Conservation (phyloP, 2,797 vertebrate species). For the Pitangus sulphuratus region DNA sequence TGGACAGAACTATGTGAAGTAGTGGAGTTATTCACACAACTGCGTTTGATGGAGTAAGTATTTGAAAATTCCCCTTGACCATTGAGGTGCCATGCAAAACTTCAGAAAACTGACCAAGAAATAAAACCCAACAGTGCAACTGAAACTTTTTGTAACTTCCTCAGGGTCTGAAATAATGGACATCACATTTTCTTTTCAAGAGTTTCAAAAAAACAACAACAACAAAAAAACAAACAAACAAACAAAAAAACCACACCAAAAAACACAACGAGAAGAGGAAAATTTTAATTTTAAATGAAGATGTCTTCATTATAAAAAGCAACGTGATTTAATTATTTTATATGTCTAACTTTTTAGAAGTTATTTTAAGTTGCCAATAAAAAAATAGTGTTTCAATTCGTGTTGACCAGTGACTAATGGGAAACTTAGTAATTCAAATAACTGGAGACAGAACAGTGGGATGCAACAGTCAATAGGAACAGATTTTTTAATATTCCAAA, state of each 20-base stretch:
- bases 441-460: not conserved
- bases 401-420: not conserved
- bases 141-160: not conserved
- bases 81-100: not conserved
- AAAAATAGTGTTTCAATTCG: not conserved
- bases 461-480: not conserved
- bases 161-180: not conserved
- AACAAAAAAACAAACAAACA: too few species aligned
- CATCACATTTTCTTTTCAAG: not conserved
- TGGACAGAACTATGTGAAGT: not conserved
- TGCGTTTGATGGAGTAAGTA: not conserved
- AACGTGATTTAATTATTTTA: fast-evolving
- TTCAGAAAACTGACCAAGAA: not conserved
- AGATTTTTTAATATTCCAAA: not conserved
- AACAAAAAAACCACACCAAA: too few species aligned
- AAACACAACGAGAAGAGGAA: not conserved
- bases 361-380: not conserved
- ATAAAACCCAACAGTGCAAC: not conserved
- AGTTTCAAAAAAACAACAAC: not conserved
- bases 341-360: not conserved
- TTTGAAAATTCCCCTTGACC: not conserved
- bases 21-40: not conserved
- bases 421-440: not conserved
- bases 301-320: not conserved
- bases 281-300: not conserved